These are phyloP conservation scores for Andrena praecox DNA, from an alignment of 2,888 invertebrate species.

Conservation along the genomic window DNA sequence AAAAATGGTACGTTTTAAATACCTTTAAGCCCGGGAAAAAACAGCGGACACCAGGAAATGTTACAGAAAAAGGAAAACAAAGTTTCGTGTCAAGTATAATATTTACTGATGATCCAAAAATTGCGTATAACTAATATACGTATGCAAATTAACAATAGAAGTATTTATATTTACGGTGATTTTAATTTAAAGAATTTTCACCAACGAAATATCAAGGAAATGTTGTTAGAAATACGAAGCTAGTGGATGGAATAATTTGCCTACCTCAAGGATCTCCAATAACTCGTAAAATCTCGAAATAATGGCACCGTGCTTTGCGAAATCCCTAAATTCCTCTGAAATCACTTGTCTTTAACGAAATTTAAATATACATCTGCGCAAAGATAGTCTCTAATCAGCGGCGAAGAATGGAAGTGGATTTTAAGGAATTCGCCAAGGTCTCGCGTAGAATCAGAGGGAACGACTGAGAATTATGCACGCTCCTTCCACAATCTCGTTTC, in stretches of 20 bases:
- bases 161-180: no score
- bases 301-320: background rate
- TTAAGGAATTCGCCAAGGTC: constrained; percentile 17
- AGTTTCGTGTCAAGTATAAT: background rate
- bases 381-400: background rate
- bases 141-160: no score
- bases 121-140: no score
- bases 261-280: no score
- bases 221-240: no score
- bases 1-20: background rate
- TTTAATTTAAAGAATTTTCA: no score
- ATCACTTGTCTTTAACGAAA: background rate
- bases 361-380: background rate
- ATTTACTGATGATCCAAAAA: no score
- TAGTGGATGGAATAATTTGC: no score
- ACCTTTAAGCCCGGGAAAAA: no score
- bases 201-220: no score
- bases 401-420: constrained; percentile 10
- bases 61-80: background rate
- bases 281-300: no score
- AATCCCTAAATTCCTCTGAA: background rate
- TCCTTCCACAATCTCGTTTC: constrained; percentile 54
- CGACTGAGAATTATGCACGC: constrained; percentile 31
- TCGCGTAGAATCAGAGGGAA: constrained; percentile 24
- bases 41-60: no score